Percentiles rank a stretch among this genome's conserved stretches.
These are phyloP conservation scores for Pristionchus pacificus DNA, from an alignment of 1,140 invertebrate genomes.

Conservation along the genomic window DNA sequence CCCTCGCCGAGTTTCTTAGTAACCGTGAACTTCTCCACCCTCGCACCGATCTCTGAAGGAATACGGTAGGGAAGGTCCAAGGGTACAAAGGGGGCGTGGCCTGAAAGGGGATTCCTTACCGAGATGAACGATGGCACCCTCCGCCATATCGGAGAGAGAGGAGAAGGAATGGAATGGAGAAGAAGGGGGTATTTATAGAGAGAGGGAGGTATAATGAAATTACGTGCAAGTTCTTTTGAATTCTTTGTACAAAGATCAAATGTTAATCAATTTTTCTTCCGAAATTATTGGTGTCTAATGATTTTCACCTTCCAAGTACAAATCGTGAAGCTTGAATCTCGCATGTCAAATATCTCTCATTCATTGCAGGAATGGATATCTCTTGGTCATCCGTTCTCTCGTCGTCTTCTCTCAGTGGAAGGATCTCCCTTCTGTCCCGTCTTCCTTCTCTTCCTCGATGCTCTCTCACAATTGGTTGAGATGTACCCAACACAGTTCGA, in stretches of 20 bases:
- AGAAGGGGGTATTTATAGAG: too few species aligned
- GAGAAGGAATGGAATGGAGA: too few species aligned
- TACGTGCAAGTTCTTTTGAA: too few species aligned
- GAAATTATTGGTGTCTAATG: too few species aligned
- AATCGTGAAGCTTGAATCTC: too few species aligned
- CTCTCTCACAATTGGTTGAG: neutral
- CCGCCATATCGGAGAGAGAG: too few species aligned
- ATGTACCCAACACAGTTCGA: neutral
- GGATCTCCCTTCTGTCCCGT: neutral
- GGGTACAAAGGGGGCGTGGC: neutral
- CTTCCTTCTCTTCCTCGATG: neutral
- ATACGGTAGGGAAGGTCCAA: neutral
- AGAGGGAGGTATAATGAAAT: too few species aligned
- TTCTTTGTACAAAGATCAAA: too few species aligned
- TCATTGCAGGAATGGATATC: neutral
- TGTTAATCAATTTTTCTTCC: too few species aligned
- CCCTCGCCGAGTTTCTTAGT: conserved; percentile 34
- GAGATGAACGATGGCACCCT: neutral
- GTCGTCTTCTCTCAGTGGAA: neutral
- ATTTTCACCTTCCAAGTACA: too few species aligned
- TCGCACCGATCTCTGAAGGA: conserved; percentile 4
- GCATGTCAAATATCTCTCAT: too few species aligned
- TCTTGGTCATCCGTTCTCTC: neutral
- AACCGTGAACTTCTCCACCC: conserved; percentile 24
- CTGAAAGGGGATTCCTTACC: neutral